These are phyloP conservation scores for Muscina levida DNA, from an alignment of 2,888 invertebrate species.

Conservation along the genomic window DNA sequence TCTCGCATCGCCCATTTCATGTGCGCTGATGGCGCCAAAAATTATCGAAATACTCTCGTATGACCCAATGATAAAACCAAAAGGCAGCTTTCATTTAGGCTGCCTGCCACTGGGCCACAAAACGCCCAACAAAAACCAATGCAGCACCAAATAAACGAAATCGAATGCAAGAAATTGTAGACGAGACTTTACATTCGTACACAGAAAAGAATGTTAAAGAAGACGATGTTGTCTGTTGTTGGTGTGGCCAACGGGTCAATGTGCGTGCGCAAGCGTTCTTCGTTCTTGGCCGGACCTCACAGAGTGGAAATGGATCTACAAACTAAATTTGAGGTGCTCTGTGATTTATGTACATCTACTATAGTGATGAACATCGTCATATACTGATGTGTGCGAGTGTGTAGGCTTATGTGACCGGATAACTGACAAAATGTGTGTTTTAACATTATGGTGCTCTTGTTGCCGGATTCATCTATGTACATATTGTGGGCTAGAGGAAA, in stretches of 20 bases:
- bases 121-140: conserved; percentile 49
- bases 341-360: no score
- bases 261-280: conserved; percentile 17
- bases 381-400: conserved; percentile 2
- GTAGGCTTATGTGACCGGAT: conserved; percentile 9
- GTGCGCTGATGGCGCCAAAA: conserved; percentile 64
- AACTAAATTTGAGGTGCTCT: conserved; percentile 33
- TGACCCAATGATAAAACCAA: conserved; percentile 63
- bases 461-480: not conserved
- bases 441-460: no score
- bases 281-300: conserved; percentile 45
- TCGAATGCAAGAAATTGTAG: not conserved
- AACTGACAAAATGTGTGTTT: no score
- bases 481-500: conserved; percentile 34
- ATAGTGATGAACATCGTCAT: no score
- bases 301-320: conserved; percentile 41
- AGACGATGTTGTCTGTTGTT: not conserved
- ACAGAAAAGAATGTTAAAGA: conserved; percentile 27
- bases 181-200: conserved; percentile 18
- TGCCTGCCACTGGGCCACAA: conserved; percentile 58
- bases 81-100: not conserved
- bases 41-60: conserved; percentile 54
- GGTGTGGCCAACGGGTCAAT: conserved; percentile 19
- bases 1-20: conserved; percentile 69
- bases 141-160: not conserved